phyloP scores from a whole-genome alignment of 2,113 vertebrate species.

The Phalacrocorax aristotelis region DNA sequence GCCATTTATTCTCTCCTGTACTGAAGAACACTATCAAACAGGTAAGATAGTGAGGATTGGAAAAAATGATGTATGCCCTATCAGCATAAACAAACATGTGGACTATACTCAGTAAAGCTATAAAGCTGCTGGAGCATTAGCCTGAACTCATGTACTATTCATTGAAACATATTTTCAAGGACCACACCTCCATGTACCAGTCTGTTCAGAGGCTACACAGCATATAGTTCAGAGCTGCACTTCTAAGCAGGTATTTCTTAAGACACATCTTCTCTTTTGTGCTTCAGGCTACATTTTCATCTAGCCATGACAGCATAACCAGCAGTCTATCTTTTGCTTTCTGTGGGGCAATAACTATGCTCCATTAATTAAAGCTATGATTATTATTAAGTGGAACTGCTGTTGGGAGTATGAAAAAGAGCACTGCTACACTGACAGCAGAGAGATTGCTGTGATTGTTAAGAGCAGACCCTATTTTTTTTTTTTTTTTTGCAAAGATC shows the following conservation, averaged over 20 bases:
- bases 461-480: not conserved
- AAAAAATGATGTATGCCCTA: not conserved
- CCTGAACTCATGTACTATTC: not conserved
- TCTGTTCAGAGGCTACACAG: not conserved
- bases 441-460: not conserved
- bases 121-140: not conserved
- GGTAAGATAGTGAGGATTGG: not conserved
- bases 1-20: not conserved
- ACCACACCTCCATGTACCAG: not conserved
- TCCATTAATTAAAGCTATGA: conserved; percentile 9
- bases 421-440: not conserved
- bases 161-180: not conserved
- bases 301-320: not conserved
- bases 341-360: not conserved
- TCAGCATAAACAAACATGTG: not conserved
- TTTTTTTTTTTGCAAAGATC: not conserved
- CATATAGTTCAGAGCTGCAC: not conserved
- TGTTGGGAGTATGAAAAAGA: not conserved
- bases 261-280: not conserved
- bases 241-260: not conserved
- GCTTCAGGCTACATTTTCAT: conserved; percentile 18
- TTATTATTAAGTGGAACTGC: not conserved
- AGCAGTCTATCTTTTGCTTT: not conserved
- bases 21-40: not conserved
- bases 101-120: not conserved